A percentile compares a stretch with the other conserved stretches of the same genome.
Conservation (phyloP, 2,888 invertebrate genomes). For the Galerucella nymphaeae region DNA sequence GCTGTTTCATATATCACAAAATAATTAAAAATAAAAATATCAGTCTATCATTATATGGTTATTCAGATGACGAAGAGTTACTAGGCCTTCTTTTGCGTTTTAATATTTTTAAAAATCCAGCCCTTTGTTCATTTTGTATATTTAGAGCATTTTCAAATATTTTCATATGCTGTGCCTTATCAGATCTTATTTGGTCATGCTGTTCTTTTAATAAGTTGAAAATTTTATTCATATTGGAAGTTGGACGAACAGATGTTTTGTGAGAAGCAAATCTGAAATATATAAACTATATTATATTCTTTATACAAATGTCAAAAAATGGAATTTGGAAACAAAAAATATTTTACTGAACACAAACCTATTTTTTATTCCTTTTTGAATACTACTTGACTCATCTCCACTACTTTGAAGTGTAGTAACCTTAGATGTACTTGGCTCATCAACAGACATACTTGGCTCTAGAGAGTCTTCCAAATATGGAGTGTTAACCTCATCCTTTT, state of each 20-base stretch:
- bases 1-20: neutral
- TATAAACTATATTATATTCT: neutral
- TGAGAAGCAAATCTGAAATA: slow-evolving; percentile 2
- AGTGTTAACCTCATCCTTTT: neutral
- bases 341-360: neutral
- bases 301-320: too few relatives aligned
- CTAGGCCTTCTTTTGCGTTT: neutral
- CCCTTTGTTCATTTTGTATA: neutral
- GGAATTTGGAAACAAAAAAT: neutral
- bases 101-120: neutral
- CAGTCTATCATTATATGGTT: neutral
- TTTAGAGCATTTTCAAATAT: neutral
- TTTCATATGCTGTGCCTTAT: neutral
- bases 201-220: neutral
- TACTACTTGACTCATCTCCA: neutral
- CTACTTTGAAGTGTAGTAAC: neutral
- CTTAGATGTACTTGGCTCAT: neutral
- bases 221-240: neutral
- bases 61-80: slow-evolving; percentile 5
- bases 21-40: neutral
- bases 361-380: neutral
- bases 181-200: neutral
- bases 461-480: neutral
- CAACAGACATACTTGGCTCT: neutral
- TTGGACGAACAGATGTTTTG: neutral